Conservation (phyloP, 2,113 vertebrate genomes). For the Scortum barcoo region DNA sequence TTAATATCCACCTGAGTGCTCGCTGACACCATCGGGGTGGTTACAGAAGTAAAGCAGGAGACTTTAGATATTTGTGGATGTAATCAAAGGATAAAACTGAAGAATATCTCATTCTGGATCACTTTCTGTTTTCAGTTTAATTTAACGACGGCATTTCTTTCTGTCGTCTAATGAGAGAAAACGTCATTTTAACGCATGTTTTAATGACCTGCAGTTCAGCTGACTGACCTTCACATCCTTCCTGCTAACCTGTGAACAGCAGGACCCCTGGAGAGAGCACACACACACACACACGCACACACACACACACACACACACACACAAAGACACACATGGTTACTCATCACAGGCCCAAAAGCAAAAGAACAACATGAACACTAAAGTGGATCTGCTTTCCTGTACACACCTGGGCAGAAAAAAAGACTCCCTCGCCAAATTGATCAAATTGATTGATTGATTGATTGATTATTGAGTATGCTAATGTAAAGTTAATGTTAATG, state of each 20-base stretch:
- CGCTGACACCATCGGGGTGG: neutral
- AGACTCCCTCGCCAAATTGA: too few relatives aligned
- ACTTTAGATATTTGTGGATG: neutral
- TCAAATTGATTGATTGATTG: too few relatives aligned
- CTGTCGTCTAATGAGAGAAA: neutral
- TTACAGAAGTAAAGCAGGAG: neutral
- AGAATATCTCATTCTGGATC: neutral
- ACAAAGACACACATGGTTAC: neutral
- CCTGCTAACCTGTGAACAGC: constrained; percentile 23
- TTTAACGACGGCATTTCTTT: fast-evolving
- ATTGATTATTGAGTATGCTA: too few relatives aligned
- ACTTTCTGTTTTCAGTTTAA: neutral
- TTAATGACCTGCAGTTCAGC: constrained; percentile 42
- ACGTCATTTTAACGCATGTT: constrained; percentile 1
- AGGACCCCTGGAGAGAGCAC: constrained; percentile 16
- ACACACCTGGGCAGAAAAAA: neutral
- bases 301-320: neutral
- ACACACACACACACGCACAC: constrained; percentile 18
- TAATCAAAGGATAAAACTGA: neutral
- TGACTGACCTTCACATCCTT: constrained; percentile 66
- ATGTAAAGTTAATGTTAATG: too few relatives aligned
- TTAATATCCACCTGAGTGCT: neutral
- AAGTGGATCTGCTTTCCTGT: neutral
- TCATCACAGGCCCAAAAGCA: neutral
- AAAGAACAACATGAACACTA: neutral